Evolutionary conservation across 1,140 invertebrate species (phyloP).

Genomic region (Leptoteleia sp.): DNA sequence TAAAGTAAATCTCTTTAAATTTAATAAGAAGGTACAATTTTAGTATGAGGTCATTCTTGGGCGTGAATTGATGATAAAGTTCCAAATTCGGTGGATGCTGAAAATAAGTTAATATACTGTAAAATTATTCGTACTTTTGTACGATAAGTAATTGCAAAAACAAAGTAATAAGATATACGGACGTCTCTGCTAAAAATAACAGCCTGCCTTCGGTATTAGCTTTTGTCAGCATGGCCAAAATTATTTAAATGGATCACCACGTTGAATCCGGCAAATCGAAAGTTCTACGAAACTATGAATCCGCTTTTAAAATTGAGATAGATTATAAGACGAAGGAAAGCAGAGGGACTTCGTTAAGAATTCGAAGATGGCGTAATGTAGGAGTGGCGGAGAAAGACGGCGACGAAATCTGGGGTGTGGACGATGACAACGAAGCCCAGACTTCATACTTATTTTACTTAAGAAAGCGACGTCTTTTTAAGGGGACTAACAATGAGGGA

Average conservation of each 20-base stretch:
- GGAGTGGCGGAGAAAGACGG: conserved; percentile 45
- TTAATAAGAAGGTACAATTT: too few relatives aligned
- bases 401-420: conserved; percentile 55
- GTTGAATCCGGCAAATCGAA: conserved; percentile 70
- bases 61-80: too few relatives aligned
- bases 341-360: conserved; percentile 63
- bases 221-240: conserved; percentile 74
- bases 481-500: conserved; percentile 81
- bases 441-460: conserved; percentile 80
- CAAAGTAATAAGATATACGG: too few relatives aligned
- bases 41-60: too few relatives aligned
- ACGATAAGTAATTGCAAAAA: too few relatives aligned
- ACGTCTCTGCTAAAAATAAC: conserved; percentile 1
- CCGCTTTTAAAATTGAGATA: conserved; percentile 81
- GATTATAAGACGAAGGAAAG: conserved; percentile 76
- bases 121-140: too few relatives aligned
- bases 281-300: conserved; percentile 74
- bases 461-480: conserved; percentile 77
- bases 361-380: conserved; percentile 59
- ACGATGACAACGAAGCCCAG: conserved; percentile 69
- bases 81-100: too few relatives aligned
- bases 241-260: conserved; percentile 81
- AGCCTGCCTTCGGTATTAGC: conserved; percentile 21
- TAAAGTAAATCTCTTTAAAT: too few relatives aligned
- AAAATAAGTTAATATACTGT: too few relatives aligned